Evolutionary conservation across 2,888 invertebrate genomes (phyloP).

Genomic region (Seladonia tumulorum): DNA sequence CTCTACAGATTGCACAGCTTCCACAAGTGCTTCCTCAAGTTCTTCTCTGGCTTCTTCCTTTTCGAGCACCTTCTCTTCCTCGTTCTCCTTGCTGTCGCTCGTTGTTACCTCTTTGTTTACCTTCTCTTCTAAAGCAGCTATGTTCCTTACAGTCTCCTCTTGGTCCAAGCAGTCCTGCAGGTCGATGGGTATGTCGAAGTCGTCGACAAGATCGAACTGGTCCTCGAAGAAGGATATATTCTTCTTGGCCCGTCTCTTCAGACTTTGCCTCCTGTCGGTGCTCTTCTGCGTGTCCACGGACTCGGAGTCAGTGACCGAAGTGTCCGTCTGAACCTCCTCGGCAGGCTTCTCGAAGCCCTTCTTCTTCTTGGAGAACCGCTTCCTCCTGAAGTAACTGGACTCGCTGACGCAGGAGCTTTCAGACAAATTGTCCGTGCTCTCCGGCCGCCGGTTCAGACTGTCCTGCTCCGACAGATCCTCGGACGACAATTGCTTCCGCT

Average conservation of each 20-base stretch:
- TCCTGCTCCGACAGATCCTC: constrained; percentile 44
- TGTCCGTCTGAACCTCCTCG: constrained; percentile 50
- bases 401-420: constrained; percentile 65
- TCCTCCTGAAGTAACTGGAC: constrained; percentile 60
- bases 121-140: neutral
- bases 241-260: constrained; percentile 62
- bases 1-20: neutral
- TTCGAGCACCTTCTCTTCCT: neutral
- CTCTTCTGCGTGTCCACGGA: constrained; percentile 37
- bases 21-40: neutral
- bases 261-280: constrained; percentile 40
- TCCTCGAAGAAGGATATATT: constrained; percentile 66
- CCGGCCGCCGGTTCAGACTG: constrained; percentile 18
- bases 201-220: constrained; percentile 63
- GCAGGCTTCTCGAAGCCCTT: constrained; percentile 40
- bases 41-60: neutral
- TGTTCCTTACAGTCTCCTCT: constrained; percentile 7
- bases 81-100: neutral
- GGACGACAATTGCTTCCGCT: constrained; percentile 48
- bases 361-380: constrained; percentile 64
- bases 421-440: constrained; percentile 59
- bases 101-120: neutral
- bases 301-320: constrained; percentile 55
- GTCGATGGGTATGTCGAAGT: constrained; percentile 57
- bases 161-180: constrained; percentile 32